A percentile compares a stretch with the other conserved stretches of the same genome.
These are phyloP conservation scores for Chloropsis hardwickii DNA, from an alignment of 2,113 vertebrate species.

Conservation along the genomic window DNA sequence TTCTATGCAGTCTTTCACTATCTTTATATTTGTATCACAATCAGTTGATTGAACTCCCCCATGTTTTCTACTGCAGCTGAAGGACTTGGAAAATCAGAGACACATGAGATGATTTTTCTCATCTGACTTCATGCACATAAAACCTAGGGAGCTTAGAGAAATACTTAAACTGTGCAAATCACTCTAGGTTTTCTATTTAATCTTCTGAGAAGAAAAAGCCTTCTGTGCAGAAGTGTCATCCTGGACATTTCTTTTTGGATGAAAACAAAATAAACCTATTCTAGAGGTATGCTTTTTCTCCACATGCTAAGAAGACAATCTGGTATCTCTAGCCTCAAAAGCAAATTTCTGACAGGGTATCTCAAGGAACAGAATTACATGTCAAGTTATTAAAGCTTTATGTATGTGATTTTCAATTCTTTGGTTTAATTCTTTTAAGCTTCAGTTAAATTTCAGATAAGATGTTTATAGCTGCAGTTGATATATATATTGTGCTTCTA, in stretches of 20 bases:
- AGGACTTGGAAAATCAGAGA: neutral
- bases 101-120: neutral
- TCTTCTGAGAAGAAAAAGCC: neutral
- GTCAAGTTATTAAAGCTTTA: neutral
- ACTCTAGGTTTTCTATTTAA: neutral
- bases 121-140: neutral
- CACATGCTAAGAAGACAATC: neutral
- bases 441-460: neutral
- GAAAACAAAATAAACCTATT: neutral
- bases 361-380: neutral
- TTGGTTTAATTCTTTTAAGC: neutral
- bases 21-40: neutral
- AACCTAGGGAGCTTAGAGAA: neutral
- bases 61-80: neutral
- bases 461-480: neutral
- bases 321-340: neutral
- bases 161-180: neutral
- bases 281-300: neutral
- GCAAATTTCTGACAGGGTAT: neutral
- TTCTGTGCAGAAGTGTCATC: neutral
- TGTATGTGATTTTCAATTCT: neutral
- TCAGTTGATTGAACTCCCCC: neutral
- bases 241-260: neutral
- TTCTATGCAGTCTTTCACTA: neutral
- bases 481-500: neutral